Percentiles rank a stretch among this genome's conserved stretches.
These are phyloP conservation scores for Aramus guarauna DNA, from an alignment of 2,113 vertebrate species.

Conservation along the genomic window DNA sequence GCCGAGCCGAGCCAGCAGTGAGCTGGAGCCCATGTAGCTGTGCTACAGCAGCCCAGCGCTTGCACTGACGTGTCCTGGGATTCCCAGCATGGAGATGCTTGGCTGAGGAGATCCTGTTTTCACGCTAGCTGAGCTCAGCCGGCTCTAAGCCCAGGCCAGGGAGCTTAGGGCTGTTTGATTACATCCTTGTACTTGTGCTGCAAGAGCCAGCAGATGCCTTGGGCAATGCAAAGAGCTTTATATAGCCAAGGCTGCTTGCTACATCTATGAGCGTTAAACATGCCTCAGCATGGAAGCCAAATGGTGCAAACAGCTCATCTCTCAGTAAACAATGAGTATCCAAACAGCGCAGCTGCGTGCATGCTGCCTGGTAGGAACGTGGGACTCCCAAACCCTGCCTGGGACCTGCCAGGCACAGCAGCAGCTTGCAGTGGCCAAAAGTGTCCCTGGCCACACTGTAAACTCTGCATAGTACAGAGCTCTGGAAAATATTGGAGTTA, in stretches of 20 bases:
- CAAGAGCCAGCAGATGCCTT: background rate
- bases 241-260: background rate
- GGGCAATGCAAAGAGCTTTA: background rate
- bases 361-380: background rate
- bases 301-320: background rate
- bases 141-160: background rate
- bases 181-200: background rate
- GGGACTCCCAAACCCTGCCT: background rate
- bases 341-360: fast-evolving
- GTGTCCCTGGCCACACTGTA: background rate
- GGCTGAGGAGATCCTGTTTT: background rate
- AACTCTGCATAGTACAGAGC: background rate
- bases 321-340: background rate
- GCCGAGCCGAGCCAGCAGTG: background rate
- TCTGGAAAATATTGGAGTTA: background rate
- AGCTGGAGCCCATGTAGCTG: background rate
- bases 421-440: background rate
- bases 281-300: fast-evolving
- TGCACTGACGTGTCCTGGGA: background rate
- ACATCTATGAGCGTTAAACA: background rate
- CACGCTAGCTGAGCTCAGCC: background rate
- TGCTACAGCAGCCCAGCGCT: background rate
- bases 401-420: background rate
- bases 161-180: background rate
- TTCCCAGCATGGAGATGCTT: background rate